These are phyloP conservation scores for Rhorus exstirpatorius DNA, from an alignment of 2,888 invertebrate species.

Conservation along the genomic window DNA sequence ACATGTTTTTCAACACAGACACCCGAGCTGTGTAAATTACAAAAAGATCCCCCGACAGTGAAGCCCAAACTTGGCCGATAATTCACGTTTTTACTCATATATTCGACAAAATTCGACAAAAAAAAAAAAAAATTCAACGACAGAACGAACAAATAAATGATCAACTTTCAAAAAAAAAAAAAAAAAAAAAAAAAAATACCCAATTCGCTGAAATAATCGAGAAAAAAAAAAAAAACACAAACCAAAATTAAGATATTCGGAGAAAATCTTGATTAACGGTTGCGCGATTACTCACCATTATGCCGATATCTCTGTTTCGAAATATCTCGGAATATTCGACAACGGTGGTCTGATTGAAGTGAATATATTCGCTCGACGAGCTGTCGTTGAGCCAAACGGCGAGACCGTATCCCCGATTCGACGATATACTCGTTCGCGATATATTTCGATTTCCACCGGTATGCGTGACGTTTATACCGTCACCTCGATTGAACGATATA, in stretches of 20 bases:
- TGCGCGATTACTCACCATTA: slow-evolving; percentile 88
- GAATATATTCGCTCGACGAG: slow-evolving; percentile 91
- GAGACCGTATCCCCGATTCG: slow-evolving; percentile 95
- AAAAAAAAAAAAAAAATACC: too few relatives aligned
- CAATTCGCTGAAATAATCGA: neutral
- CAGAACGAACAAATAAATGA: too few relatives aligned
- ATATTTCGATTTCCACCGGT: slow-evolving; percentile 97
- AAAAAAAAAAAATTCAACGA: too few relatives aligned
- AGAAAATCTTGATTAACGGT: too few relatives aligned
- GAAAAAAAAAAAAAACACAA: neutral
- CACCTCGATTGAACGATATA: slow-evolving; percentile 96
- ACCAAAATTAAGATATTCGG: too few relatives aligned
- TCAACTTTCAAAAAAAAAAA: too few relatives aligned
- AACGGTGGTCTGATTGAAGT: slow-evolving; percentile 94
- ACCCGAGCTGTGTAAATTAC: too few relatives aligned
- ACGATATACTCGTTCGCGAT: slow-evolving; percentile 93
- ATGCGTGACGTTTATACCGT: slow-evolving; percentile 98
- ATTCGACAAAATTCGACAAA: too few relatives aligned
- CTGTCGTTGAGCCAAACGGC: slow-evolving; percentile 97
- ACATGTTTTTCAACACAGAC: too few relatives aligned
- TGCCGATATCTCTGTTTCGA: slow-evolving; percentile 95
- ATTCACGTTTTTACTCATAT: too few relatives aligned
- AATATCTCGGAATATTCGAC: slow-evolving; percentile 95
- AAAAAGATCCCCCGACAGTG: too few relatives aligned
- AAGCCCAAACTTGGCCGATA: too few relatives aligned